Conservation (phyloP, 2,113 vertebrate genomes). For the Meriones unguiculatus region DNA sequence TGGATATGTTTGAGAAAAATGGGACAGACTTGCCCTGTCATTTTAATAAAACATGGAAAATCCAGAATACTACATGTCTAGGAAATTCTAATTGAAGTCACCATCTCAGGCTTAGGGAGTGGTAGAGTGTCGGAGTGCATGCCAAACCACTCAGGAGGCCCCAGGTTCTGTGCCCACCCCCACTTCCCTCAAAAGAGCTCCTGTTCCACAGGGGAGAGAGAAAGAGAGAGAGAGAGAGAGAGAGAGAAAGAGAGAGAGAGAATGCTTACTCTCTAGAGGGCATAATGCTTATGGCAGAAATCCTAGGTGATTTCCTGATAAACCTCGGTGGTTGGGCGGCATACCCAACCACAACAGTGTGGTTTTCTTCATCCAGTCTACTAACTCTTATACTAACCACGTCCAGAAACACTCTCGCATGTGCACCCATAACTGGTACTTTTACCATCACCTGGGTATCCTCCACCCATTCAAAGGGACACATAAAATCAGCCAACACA, state of each 20-base stretch:
- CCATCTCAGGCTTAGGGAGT: not conserved
- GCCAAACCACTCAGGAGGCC: not conserved
- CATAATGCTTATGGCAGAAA: no score
- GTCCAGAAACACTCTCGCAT: not conserved
- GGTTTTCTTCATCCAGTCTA: not conserved
- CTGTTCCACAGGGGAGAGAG: not conserved
- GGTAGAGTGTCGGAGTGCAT: not conserved
- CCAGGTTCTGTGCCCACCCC: not conserved
- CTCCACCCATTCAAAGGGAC: not conserved
- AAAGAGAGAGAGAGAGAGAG: not conserved
- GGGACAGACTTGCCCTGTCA: not conserved
- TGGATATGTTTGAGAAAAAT: conserved; percentile 52
- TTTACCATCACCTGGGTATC: not conserved
- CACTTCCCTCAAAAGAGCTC: no score
- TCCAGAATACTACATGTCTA: not conserved
- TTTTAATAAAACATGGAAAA: not conserved
- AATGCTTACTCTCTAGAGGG: not conserved
- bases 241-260: not conserved
- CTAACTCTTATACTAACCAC: not conserved
- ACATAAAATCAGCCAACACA: not conserved
- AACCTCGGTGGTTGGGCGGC: no score
- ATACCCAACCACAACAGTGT: not conserved
- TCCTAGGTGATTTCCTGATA: not conserved
- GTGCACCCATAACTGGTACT: not conserved
- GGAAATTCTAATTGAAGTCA: not conserved